Percentiles rank a stretch among this genome's conserved stretches.
Evolutionary conservation across 2,888 invertebrate species (phyloP).

Genomic region (Parnassius glacialis): DNA sequence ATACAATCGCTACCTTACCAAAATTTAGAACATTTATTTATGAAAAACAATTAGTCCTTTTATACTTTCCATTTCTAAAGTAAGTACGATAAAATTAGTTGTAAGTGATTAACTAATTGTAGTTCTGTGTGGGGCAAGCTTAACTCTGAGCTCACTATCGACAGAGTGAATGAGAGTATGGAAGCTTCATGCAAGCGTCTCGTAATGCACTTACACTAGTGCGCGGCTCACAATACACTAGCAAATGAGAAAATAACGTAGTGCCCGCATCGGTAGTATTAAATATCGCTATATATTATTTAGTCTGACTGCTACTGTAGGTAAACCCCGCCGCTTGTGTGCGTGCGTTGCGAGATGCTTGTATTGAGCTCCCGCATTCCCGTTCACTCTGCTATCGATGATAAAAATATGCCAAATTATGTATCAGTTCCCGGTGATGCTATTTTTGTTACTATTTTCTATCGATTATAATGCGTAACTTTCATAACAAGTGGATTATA

Average conservation of each 20-base stretch:
- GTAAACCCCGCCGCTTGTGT: too few species aligned
- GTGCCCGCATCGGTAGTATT: too few species aligned
- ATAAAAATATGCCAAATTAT: too few species aligned
- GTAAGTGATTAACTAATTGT: conserved; percentile 3
- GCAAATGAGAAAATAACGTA: too few species aligned
- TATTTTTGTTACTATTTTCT: conserved; percentile 14
- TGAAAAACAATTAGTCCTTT: conserved; percentile 12
- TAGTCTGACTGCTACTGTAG: too few species aligned
- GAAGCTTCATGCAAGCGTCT: too few species aligned
- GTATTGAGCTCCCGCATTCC: too few species aligned
- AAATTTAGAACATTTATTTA: conserved; percentile 2
- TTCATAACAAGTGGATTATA: conserved; percentile 15
- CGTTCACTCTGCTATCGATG: too few species aligned
- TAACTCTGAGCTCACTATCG: conserved; percentile 28
- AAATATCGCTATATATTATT: too few species aligned
- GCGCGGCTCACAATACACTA: background rate
- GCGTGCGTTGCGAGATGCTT: too few species aligned
- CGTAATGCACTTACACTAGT: conserved; percentile 1
- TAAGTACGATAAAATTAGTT: conserved; percentile 1
- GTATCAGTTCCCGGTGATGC: too few species aligned
- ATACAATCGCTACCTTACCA: conserved; percentile 4
- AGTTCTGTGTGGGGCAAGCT: conserved; percentile 24
- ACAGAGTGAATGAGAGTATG: background rate
- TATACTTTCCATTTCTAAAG: conserved; percentile 10
- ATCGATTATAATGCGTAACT: conserved; percentile 8